Conservation (phyloP, 2,113 vertebrate genomes). For the Elanoides forficatus region DNA sequence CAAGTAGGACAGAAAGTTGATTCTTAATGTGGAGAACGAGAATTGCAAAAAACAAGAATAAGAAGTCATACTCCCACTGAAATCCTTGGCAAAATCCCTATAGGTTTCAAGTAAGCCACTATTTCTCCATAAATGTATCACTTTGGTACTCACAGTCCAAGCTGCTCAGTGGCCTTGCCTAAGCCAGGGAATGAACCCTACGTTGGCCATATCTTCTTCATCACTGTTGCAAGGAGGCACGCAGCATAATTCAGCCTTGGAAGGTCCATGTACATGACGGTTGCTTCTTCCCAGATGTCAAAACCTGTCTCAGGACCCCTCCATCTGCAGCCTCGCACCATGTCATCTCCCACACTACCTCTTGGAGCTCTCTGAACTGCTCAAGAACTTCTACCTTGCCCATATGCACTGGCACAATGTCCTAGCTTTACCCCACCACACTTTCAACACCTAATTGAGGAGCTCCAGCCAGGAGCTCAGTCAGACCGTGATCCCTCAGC, state of each 20-base stretch:
- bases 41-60: not conserved
- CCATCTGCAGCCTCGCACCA: not conserved
- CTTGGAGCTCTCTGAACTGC: not conserved
- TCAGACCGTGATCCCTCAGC: not conserved
- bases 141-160: not conserved
- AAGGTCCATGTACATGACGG: too few relatives aligned
- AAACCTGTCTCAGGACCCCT: not conserved
- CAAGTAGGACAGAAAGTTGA: not conserved
- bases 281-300: not conserved
- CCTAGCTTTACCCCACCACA: not conserved
- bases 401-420: fast-evolving
- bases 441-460: not conserved
- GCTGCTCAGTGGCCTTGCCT: not conserved
- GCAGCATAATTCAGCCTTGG: not conserved
- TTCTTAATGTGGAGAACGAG: not conserved
- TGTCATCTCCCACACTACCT: not conserved
- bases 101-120: not conserved
- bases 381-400: not conserved
- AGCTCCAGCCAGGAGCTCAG: not conserved
- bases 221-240: not conserved
- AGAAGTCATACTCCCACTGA: not conserved
- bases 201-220: not conserved
- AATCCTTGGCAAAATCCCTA: not conserved
- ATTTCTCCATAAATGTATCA: not conserved
- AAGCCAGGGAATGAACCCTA: not conserved